Percentiles rank a stretch among this genome's conserved stretches.
These are phyloP conservation scores for Cliona cf. orientalis DNA, from an alignment of 37 sponge, comb jelly and placozoan species.

Conservation along the genomic window DNA sequence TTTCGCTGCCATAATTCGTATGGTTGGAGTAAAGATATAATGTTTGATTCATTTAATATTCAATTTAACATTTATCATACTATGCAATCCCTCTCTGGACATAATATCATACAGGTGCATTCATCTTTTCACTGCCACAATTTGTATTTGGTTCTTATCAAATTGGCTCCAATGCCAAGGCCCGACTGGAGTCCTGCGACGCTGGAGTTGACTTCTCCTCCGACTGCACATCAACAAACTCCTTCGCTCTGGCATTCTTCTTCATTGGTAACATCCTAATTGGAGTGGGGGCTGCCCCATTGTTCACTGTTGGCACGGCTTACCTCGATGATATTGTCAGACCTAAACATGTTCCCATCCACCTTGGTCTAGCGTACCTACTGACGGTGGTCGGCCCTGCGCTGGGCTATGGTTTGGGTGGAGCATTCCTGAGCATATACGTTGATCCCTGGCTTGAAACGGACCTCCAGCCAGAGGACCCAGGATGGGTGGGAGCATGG, in stretches of 20 bases:
- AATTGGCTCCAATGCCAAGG: not conserved
- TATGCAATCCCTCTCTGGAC: not conserved
- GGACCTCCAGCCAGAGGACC: slow-evolving; percentile 54
- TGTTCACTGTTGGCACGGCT: slow-evolving; percentile 76
- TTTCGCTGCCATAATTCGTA: slow-evolving; percentile 79
- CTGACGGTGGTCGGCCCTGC: slow-evolving; percentile 74
- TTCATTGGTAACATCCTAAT: slow-evolving; percentile 74
- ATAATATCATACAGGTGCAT: too few species aligned
- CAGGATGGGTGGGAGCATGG: slow-evolving; percentile 90
- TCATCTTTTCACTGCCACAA: slow-evolving; percentile 81
- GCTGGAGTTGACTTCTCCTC: slow-evolving; percentile 8
- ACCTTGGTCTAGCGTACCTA: slow-evolving; percentile 60
- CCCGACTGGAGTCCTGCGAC: slow-evolving; percentile 41
- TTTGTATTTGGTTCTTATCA: slow-evolving; percentile 64
- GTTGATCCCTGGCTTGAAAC: slow-evolving; percentile 74
- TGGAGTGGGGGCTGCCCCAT: slow-evolving; percentile 77
- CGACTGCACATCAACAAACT: slow-evolving; percentile 6
- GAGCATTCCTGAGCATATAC: slow-evolving; percentile 65
- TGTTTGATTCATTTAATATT: too few species aligned
- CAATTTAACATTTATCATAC: too few species aligned
- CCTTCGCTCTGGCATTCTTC: slow-evolving; percentile 60
- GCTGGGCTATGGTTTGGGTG: slow-evolving; percentile 74
- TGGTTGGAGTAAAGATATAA: too few species aligned
- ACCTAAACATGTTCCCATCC: slow-evolving; percentile 69
- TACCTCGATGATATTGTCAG: slow-evolving; percentile 81